Percentiles rank a stretch among this genome's conserved stretches.
These are phyloP conservation scores for Hormaphis cornu DNA, from an alignment of 1,140 invertebrate species.

Conservation along the genomic window DNA sequence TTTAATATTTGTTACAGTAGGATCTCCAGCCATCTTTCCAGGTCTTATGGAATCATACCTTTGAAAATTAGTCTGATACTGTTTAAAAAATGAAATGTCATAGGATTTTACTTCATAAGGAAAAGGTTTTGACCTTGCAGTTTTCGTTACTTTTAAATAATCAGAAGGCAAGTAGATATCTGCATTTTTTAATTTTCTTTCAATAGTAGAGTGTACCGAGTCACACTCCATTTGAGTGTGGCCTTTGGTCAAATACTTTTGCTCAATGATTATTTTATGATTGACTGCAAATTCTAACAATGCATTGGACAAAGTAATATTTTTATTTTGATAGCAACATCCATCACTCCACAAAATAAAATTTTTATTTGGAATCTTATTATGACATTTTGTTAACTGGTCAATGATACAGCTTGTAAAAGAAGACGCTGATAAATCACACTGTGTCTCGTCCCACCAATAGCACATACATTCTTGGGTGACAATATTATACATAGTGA, in stretches of 20 bases:
- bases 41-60: background rate
- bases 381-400: background rate
- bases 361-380: background rate
- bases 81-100: background rate
- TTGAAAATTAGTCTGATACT: background rate
- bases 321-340: too few relatives aligned
- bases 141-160: background rate
- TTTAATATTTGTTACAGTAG: background rate
- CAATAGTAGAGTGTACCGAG: background rate
- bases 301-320: too few relatives aligned
- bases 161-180: too few relatives aligned
- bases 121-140: background rate
- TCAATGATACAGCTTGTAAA: too few relatives aligned
- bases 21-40: background rate
- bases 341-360: slow-evolving; percentile 36
- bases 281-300: too few relatives aligned
- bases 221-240: background rate
- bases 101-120: background rate
- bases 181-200: background rate
- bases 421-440: too few relatives aligned
- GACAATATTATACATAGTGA: too few relatives aligned
- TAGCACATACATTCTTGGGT: too few relatives aligned
- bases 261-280: too few relatives aligned
- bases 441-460: too few relatives aligned
- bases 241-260: background rate